phyloP scores from a whole-genome alignment of 2,113 vertebrate genomes.

The Uria lomvia region DNA sequence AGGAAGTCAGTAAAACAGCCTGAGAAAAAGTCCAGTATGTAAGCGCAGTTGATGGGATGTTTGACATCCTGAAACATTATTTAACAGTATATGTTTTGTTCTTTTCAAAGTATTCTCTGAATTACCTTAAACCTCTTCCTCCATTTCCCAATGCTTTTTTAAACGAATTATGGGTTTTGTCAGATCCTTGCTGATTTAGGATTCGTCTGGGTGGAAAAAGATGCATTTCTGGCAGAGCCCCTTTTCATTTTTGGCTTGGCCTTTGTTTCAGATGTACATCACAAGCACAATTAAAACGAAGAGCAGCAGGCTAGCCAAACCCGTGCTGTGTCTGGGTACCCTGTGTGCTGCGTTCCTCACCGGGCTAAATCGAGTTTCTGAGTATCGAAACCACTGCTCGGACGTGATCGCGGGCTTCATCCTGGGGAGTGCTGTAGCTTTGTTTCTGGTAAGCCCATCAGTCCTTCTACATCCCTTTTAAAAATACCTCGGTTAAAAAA shows the following conservation, averaged over 20 bases:
- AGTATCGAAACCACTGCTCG: conserved; percentile 96
- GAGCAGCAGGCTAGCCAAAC: conserved; percentile 95
- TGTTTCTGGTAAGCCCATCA: conserved; percentile 86
- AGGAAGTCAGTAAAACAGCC: not conserved
- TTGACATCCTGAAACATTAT: not conserved
- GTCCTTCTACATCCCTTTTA: not conserved
- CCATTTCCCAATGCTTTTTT: not conserved
- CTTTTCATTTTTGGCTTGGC: not conserved
- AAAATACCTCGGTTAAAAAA: not conserved
- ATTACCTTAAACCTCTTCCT: not conserved
- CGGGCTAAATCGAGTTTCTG: conserved; percentile 92
- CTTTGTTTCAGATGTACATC: conserved; percentile 91
- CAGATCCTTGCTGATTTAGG: not conserved
- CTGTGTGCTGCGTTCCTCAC: conserved; percentile 94
- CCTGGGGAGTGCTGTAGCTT: conserved; percentile 88
- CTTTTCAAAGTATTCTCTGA: not conserved
- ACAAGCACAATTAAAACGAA: conserved; percentile 98
- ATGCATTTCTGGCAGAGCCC: not conserved
- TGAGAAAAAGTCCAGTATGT: not conserved
- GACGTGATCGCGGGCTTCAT: conserved; percentile 96
- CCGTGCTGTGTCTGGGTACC: conserved; percentile 91
- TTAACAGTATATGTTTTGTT: not conserved
- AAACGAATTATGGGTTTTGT: not conserved
- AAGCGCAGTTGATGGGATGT: not conserved
- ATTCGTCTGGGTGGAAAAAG: not conserved